Evolutionary conservation across 2,113 vertebrate genomes (phyloP).

Genomic region (Bagarius yarrelli): DNA sequence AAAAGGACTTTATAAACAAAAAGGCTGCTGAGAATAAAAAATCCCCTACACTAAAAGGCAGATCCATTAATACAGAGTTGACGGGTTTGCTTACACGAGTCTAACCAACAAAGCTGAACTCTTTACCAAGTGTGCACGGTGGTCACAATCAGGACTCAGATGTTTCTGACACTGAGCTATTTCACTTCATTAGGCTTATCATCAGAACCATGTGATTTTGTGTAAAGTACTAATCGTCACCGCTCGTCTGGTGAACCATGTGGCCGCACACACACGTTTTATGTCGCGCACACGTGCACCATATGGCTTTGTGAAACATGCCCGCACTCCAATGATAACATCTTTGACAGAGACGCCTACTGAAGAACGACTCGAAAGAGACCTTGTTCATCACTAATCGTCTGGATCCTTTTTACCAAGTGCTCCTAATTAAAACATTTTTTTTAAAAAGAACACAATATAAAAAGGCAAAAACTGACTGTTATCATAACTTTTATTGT

Average conservation of each 20-base stretch:
- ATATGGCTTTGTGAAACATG: conserved; percentile 35
- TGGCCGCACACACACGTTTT: conserved; percentile 5
- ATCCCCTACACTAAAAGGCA: conserved; percentile 1
- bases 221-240: conserved; percentile 49
- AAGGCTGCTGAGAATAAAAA: neutral
- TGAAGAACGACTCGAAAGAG: neutral
- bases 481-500: no score
- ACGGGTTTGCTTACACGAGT: neutral
- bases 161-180: neutral
- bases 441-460: conserved; percentile 30
- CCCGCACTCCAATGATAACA: conserved; percentile 22
- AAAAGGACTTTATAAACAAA: conserved; percentile 6
- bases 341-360: conserved; percentile 9
- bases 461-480: no score
- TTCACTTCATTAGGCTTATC: conserved; percentile 14
- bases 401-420: conserved; percentile 13
- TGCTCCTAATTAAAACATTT: neutral
- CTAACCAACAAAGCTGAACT: neutral
- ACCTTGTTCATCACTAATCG: neutral
- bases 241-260: conserved; percentile 37
- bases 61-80: conserved; percentile 9
- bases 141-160: neutral
- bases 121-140: neutral
- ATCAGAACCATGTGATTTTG: conserved; percentile 34
- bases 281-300: conserved; percentile 24